Evolutionary conservation across 1,140 invertebrate species (phyloP), one percentile per base, ranked within the genome.

Genomic region (Musca vetustissima): DNA sequence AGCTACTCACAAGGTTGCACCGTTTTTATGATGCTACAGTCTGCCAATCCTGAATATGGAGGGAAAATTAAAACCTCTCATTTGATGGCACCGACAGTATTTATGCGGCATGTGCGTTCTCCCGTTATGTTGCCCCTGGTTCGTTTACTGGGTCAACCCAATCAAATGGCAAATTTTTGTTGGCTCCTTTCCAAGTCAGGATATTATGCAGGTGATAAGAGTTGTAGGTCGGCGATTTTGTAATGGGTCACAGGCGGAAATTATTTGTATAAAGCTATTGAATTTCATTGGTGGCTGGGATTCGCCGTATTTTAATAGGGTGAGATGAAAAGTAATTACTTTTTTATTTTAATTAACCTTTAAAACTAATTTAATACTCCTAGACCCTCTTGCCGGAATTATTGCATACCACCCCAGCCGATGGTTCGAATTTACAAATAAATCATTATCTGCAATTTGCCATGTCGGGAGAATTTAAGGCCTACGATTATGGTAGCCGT

Each of bases 1-100:
- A 88, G 87, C 15, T 89, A 93, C 76, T 85, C 84, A 1, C 71
- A 72, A 83, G 92, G 92, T 14, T 90, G 88, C 2, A 86, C 85
- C 0, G 71, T 82, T 0, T 86, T 85, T 66, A 89, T 87, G 74
- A 87, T 90, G 0, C 87, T 92, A 86, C 80, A 85, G 15, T 88
- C 88, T 15, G 84, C 84, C 22, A 80, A 83, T 14, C 88, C 91
- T 0, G 85, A 89, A 70, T 89, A 88, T 69, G 88, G 88, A 71
- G 71, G 80, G 0, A 88, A 87, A 73, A 81, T 88, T 25, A 76
- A 81, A 22, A 68, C 80, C 1, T 82, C 84, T 75, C 83, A 87
- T 64, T 83, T 85, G 0, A 70, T 91, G 32, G 90, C 85, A 0
- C 89, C 89, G 0, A 84, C 89, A 0, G 83, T 83, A 2, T 88